Percentiles rank a stretch among this genome's conserved stretches.
These are phyloP conservation scores for Paracanthobrama guichenoti DNA, from an alignment of 2,113 vertebrate species.

Conservation along the genomic window DNA sequence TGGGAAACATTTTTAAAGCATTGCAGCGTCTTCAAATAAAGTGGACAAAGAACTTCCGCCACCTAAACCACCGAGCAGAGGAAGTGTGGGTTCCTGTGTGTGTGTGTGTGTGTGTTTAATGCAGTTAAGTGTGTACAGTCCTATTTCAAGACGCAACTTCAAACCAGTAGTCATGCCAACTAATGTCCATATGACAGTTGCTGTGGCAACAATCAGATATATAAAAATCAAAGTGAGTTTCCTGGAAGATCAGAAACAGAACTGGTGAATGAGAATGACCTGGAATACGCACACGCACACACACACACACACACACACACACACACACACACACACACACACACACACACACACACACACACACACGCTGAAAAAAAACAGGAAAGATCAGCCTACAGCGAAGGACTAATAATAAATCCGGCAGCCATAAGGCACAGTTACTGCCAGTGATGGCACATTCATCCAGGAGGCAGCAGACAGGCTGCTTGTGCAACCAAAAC, in stretches of 20 bases:
- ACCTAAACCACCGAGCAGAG: not conserved
- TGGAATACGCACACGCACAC: not conserved
- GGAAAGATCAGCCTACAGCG: constrained; percentile 20
- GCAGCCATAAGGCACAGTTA: not conserved
- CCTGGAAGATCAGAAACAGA: constrained; percentile 45
- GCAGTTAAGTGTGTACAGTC: not conserved
- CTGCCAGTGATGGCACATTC: constrained; percentile 34
- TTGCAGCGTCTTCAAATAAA: not conserved
- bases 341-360: not conserved
- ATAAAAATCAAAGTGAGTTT: constrained; percentile 27
- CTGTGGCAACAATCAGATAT: constrained; percentile 57
- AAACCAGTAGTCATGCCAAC: constrained; percentile 34
- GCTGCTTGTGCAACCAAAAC: constrained; percentile 1
- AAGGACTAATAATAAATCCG: constrained; percentile 21
- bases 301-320: constrained; percentile 5
- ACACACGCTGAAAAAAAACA: not conserved
- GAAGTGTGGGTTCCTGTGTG: constrained; percentile 10
- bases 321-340: not conserved
- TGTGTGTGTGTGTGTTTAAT: not conserved
- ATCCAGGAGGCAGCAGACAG: not conserved
- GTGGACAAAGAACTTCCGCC: not conserved
- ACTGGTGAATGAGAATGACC: not conserved
- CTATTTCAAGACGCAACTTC: constrained; percentile 4
- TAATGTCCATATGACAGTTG: constrained; percentile 26
- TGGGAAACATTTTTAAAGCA: not conserved